A percentile compares a stretch with the other conserved stretches of the same genome.
phyloP scores from a whole-genome alignment of 2,113 vertebrate genomes.

The Oceanites oceanicus region DNA sequence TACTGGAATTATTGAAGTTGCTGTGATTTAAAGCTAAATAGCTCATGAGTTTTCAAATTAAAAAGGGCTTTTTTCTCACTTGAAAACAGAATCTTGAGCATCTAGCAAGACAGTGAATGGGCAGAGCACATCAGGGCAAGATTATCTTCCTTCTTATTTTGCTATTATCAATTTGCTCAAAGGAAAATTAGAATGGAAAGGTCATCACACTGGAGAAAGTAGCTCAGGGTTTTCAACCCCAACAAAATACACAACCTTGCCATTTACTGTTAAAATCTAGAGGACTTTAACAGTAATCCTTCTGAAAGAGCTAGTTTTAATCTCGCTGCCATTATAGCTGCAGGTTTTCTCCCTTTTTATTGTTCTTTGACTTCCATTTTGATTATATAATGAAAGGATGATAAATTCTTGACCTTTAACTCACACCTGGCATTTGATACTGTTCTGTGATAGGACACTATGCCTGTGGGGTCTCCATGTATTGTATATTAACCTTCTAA shows the following conservation, averaged over 20 bases:
- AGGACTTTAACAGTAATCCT: conserved; percentile 69
- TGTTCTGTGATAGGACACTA: background rate
- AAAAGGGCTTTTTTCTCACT: background rate
- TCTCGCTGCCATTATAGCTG: conserved; percentile 54
- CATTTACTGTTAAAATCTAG: conserved; percentile 74
- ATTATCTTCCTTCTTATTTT: background rate
- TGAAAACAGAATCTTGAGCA: background rate
- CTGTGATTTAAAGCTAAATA: background rate
- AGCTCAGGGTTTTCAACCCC: conserved; percentile 58
- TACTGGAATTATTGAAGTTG: background rate
- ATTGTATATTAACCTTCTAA: conserved; percentile 33
- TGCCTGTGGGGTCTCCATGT: background rate
- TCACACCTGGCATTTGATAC: conserved; percentile 62
- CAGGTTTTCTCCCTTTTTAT: conserved; percentile 70
- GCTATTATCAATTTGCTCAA: conserved; percentile 33
- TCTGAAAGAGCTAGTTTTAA: conserved; percentile 66
- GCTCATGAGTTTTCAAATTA: background rate
- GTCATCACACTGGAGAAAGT: conserved; percentile 58
- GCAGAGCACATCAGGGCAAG: background rate
- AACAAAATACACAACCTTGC: conserved; percentile 68
- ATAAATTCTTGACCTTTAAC: conserved; percentile 79
- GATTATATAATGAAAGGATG: conserved; percentile 78
- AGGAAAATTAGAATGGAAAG: conserved; percentile 57
- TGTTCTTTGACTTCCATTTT: conserved; percentile 78
- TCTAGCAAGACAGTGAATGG: background rate